Conservation (phyloP, 2,888 invertebrate species). For the Oscheius sp. region DNA sequence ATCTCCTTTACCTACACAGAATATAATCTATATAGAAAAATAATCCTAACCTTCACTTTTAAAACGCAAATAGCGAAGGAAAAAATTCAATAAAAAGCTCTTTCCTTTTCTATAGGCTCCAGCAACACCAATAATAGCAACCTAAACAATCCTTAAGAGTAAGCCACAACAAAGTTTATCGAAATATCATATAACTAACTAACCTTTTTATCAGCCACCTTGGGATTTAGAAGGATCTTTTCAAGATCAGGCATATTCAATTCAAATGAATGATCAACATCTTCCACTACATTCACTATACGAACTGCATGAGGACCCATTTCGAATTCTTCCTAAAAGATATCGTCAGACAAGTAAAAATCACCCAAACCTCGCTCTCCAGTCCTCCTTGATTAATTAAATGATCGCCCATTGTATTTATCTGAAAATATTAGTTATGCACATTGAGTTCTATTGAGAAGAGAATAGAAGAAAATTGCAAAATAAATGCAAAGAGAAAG, state of each 20-base stretch:
- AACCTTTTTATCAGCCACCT: slow-evolving; percentile 65
- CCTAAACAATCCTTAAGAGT: slow-evolving; percentile 40
- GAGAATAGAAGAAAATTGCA: no score
- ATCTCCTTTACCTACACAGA: slow-evolving; percentile 30
- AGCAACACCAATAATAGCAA: slow-evolving; percentile 63
- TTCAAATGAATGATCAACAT: slow-evolving; percentile 55
- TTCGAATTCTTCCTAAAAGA: slow-evolving; percentile 7
- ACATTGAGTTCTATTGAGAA: no score
- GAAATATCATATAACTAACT: neutral
- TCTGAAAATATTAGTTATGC: no score
- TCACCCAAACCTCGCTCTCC: neutral
- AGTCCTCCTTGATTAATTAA: slow-evolving; percentile 2
- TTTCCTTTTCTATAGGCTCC: slow-evolving; percentile 64
- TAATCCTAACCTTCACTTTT: slow-evolving; percentile 31
- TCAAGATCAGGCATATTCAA: slow-evolving; percentile 74
- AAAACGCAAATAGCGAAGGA: slow-evolving; percentile 61
- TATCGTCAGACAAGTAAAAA: neutral
- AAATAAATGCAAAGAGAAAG: no score
- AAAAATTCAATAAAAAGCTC: slow-evolving; percentile 63
- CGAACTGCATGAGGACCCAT: slow-evolving; percentile 45
- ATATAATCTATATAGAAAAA: neutral
- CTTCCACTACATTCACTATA: slow-evolving; percentile 57
- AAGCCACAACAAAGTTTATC: slow-evolving; percentile 46
- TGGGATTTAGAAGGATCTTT: slow-evolving; percentile 72
- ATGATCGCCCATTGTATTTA: slow-evolving; percentile 8